These are phyloP conservation scores for Ophion slaviceki DNA, from an alignment of 2,888 invertebrate genomes.

Conservation along the genomic window DNA sequence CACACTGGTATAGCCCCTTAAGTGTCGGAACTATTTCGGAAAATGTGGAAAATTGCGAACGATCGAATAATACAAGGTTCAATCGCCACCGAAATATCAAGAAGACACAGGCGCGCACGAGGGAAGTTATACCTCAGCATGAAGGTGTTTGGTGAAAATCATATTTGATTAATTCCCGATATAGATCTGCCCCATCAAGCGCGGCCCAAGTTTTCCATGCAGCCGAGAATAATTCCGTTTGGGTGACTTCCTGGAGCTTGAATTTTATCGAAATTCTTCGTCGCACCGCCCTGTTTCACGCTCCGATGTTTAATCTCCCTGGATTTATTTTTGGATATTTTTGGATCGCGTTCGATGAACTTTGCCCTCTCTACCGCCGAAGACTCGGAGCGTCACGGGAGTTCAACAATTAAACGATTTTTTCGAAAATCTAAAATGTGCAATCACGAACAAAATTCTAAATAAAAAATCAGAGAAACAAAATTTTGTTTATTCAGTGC, in stretches of 20 bases:
- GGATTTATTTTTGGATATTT: neutral
- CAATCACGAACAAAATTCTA: neutral
- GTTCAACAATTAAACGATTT: neutral
- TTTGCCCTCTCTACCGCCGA: neutral
- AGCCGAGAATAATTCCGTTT: neutral
- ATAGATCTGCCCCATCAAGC: conserved; percentile 11
- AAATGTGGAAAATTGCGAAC: neutral
- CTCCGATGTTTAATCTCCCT: neutral
- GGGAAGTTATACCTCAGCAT: neutral
- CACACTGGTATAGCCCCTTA: no score
- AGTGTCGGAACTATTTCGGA: neutral
- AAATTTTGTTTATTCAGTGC: no score
- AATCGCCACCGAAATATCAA: neutral
- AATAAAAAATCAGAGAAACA: no score
- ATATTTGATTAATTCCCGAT: conserved; percentile 37
- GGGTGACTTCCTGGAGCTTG: neutral
- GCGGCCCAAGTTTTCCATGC: neutral
- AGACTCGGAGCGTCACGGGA: neutral
- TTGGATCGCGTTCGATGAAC: neutral
- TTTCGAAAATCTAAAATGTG: neutral
- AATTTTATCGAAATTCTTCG: no score
- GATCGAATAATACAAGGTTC: neutral
- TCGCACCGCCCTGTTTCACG: neutral
- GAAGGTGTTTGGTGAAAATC: neutral
- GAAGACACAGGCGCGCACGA: neutral